Evolutionary conservation across 1,140 invertebrate genomes (phyloP), one percentile per base, ranked within the genome.

Genomic region (roundworm (Caenorhabditis elegans)): DNA sequence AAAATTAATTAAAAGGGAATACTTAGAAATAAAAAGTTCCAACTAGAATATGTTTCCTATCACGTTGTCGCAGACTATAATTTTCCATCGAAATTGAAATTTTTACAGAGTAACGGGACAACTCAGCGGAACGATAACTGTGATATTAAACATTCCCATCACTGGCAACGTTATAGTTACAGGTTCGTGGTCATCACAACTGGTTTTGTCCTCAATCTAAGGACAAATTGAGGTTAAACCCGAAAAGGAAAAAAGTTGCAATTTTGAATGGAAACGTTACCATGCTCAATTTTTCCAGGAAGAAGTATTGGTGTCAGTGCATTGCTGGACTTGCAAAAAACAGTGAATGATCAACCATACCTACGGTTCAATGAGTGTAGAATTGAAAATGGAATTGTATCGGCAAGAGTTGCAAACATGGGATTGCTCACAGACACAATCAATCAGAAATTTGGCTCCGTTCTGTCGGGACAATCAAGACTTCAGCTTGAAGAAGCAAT

Each of bases 401-500:
- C 86, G 8, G 26, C 83, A 24, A 26, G 82, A 53, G 82, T 84
- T n/a, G 53, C 75, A 2, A 83, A 83, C 24, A 84, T 84, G 83
- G 83, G 83, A 19, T 28, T 84, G 10, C 76, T 84, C 60, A 84
- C 83, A 19, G 83, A 84, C 51, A 84, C 83, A 24, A 83, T 84
- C 11, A 84, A 84, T 43, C 75, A 77, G 5, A 84, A 51, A 8
- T 79, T 83, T 49, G 79, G 80, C 11, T n/a, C 13, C 70, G 31
- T 79, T 2, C 55, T 83, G 51, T 83, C 82, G 11, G 47, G 39
- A 26, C 76, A 78, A 76, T 78, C 82, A 13, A 47, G 43, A 24
- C 51, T 51, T 43, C 76, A 83, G 15, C 26, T 83, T 43, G 76
- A 83, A 51, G 65, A 49, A 22, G 77, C 82, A 6, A 83, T 83